Evolutionary conservation across 2,113 vertebrate species (phyloP), one percentile per base, ranked within the genome.

Genomic region (Pogonocichla stellata): DNA sequence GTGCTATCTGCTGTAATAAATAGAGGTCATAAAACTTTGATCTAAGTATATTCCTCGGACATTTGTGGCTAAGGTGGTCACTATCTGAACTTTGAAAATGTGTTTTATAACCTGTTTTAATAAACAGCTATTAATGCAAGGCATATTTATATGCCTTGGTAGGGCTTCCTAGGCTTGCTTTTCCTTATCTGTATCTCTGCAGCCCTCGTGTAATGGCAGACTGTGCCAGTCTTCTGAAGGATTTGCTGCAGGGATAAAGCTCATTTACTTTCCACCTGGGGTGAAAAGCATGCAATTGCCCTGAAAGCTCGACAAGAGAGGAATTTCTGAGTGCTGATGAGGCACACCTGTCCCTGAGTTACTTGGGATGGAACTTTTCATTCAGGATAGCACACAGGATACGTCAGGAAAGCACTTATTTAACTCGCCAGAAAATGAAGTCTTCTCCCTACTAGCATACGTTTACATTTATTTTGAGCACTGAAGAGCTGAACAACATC

Each of bases 11-110:
- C 72, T 5, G 10, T 92, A 94, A 97, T 96, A 97, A 97, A 97
- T 92, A 96, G 91, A 97, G 90, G 90, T 96, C 85, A 91, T 96
- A 96, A 97, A 97, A 90, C 75, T 91, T 93, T 90, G 86, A 80
- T 97, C 86, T 93, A 93, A 96, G 95, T 78, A 67, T 87, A 88
- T 92, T 96, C 80, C 67, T 56, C 2, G 23, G 88, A 90, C 83
- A 75, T 88, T 88, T 74, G 86, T 93, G 57, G 85, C 75, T 73
- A 61, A 91, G 80, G 67, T 43, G 75, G 79, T 80, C 87, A 81
- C 86, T 91, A 67, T 65, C 36, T 91, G 92, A 95, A 92, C 82
- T 95, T 96, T 86, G 57, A 92, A 89, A 97, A 95, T 93, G 69
- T 93, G 66, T 90, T 95, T 97, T 95, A 65, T 36, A 93, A 92